These are phyloP conservation scores for Ptychochromis oligacanthus DNA, from an alignment of 2,113 vertebrate species.

Conservation along the genomic window DNA sequence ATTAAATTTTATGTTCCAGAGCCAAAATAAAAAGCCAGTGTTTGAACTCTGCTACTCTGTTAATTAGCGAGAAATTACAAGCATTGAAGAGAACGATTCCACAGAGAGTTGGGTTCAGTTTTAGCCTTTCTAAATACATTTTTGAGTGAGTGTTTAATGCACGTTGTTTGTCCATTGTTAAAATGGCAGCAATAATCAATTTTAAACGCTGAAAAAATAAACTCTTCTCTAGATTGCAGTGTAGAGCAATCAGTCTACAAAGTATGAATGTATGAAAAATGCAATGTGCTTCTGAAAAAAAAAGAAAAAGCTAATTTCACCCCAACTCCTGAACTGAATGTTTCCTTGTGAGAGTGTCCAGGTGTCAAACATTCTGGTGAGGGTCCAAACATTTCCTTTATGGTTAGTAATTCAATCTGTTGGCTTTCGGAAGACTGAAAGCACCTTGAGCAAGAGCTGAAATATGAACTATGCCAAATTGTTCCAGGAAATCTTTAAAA, in stretches of 20 bases:
- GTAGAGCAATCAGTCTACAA: conserved; percentile 33
- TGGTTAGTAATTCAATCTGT: conserved; percentile 35
- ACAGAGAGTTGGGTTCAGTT: conserved; percentile 12
- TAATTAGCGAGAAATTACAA: conserved; percentile 44
- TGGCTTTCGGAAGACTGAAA: conserved; percentile 15
- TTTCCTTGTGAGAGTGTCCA: conserved; percentile 39
- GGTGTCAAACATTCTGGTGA: conserved; percentile 37
- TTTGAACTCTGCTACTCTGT: conserved; percentile 30
- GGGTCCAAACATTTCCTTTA: conserved; percentile 20
- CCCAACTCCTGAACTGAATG: conserved; percentile 11
- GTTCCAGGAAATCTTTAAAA: conserved; percentile 22
- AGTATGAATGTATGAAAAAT: conserved; percentile 25
- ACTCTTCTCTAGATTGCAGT: conserved; percentile 4
- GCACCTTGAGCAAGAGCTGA: conserved; percentile 15
- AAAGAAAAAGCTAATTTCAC: conserved; percentile 31
- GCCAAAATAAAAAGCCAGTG: neutral
- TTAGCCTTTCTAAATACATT: conserved; percentile 20
- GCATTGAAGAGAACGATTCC: conserved; percentile 20
- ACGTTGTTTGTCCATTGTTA: conserved; percentile 17
- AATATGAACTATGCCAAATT: conserved; percentile 21
- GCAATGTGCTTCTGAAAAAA: neutral
- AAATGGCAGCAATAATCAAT: conserved; percentile 51
- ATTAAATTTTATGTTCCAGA: neutral
- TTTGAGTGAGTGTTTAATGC: conserved; percentile 4
- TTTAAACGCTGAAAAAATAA: conserved; percentile 34